Conservation (phyloP, 2,797 vertebrate genomes). For the Psittacula echo region DNA sequence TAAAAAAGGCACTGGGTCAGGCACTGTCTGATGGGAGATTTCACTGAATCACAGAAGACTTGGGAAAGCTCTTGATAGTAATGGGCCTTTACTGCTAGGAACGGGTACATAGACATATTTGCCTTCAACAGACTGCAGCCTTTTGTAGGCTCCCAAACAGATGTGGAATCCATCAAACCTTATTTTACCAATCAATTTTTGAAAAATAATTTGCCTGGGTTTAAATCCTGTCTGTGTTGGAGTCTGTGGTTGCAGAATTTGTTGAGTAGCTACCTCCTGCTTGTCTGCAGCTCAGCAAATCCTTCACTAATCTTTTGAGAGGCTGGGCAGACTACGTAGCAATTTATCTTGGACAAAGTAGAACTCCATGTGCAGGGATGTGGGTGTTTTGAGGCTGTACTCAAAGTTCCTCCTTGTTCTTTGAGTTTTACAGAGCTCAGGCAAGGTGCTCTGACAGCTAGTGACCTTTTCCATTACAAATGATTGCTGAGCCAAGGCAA, state of each 20-base stretch:
- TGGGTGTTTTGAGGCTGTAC: not conserved
- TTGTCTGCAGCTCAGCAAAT: not conserved
- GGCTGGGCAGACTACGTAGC: not conserved
- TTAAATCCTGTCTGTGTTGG: not conserved
- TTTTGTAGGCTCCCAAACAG: not conserved
- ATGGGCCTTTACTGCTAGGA: not conserved
- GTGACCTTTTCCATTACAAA: not conserved
- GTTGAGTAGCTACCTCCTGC: not conserved
- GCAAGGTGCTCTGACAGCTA: not conserved
- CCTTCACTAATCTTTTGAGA: not conserved
- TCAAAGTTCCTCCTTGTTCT: not conserved
- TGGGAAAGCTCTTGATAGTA: not conserved
- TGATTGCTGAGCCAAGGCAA: not conserved
- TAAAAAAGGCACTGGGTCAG: not conserved
- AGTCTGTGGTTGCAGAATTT: not conserved
- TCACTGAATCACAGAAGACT: not conserved
- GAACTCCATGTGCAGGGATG: not conserved
- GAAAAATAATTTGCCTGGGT: not conserved
- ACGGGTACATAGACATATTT: not conserved
- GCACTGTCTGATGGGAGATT: not conserved
- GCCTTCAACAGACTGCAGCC: not conserved
- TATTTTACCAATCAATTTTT: not conserved
- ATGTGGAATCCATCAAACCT: not conserved
- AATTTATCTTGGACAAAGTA: not conserved
- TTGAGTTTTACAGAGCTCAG: not conserved